Percentiles rank a stretch among this genome's conserved stretches.
phyloP scores from a whole-genome alignment of 2,797 vertebrate genomes.

The Thunnus albacares region DNA sequence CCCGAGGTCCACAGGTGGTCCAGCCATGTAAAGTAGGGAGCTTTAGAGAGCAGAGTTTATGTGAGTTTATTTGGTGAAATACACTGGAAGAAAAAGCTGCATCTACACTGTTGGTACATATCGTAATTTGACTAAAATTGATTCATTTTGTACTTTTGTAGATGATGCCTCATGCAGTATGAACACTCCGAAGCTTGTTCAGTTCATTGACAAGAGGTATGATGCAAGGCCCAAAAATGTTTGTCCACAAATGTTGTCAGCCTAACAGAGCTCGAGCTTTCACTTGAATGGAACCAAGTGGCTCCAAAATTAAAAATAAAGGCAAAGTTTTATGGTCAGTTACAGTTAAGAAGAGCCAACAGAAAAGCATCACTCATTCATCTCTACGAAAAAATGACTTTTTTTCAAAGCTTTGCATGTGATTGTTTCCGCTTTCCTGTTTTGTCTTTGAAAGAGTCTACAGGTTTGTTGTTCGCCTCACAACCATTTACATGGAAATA shows the following conservation, averaged over 20 bases:
- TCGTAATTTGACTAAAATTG: not conserved
- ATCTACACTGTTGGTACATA: not conserved
- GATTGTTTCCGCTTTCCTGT: conserved; percentile 17
- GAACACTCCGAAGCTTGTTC: not conserved
- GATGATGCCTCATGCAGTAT: not conserved
- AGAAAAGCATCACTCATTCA: not conserved
- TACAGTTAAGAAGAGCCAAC: conserved; percentile 1
- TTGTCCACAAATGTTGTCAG: not conserved
- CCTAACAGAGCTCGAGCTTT: not conserved
- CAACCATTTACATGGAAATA: conserved; percentile 44
- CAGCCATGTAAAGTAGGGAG: conserved; percentile 15
- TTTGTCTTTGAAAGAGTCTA: conserved; percentile 29
- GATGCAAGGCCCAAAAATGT: not conserved
- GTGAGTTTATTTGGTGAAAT: conserved; percentile 32
- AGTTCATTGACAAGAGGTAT: not conserved
- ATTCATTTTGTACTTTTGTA: not conserved
- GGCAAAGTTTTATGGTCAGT: not conserved
- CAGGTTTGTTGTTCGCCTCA: conserved; percentile 14
- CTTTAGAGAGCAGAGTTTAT: conserved; percentile 3
- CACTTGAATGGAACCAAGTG: not conserved
- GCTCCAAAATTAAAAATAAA: conserved; percentile 7
- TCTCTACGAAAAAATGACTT: conserved; percentile 1
- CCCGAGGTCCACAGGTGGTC: conserved; percentile 63
- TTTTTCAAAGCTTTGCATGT: conserved; percentile 9
- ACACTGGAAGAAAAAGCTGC: conserved; percentile 2